phyloP scores from a whole-genome alignment of 1,140 invertebrate species.

The Penaeus japonicus region DNA sequence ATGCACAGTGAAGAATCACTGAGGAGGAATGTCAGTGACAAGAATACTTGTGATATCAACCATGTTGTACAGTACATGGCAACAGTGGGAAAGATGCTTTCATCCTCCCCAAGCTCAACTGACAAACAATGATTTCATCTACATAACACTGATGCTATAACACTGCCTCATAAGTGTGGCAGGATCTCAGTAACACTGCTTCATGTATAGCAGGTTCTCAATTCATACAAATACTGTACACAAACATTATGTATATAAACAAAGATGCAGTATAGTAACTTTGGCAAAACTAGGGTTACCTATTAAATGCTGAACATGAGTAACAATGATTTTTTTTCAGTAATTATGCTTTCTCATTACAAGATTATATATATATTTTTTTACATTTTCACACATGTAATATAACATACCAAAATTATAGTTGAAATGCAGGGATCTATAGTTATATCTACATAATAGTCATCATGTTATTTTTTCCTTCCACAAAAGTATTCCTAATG shows the following conservation, averaged over 20 bases:
- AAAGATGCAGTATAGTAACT: not conserved
- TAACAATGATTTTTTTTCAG: too few species aligned
- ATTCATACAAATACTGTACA: not conserved
- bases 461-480: not conserved
- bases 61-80: not conserved
- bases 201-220: too few species aligned
- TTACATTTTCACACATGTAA: too few species aligned
- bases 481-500: not conserved
- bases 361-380: too few species aligned
- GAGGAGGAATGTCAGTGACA: constrained; percentile 7
- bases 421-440: too few species aligned
- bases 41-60: not conserved
- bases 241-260: not conserved
- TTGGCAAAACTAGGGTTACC: too few species aligned
- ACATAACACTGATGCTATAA: not conserved
- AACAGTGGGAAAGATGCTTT: not conserved
- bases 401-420: too few species aligned
- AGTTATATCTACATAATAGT: too few species aligned
- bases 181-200: not conserved
- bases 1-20: not conserved
- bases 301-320: too few species aligned
- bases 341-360: too few species aligned
- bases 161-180: not conserved
- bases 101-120: too few species aligned
- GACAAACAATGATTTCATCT: not conserved